A percentile compares a stretch with the other conserved stretches of the same genome.
Evolutionary conservation across 35 echinoderm and acorn worm genomes (phyloP).

Genomic region (Eucidaris tribuloides): DNA sequence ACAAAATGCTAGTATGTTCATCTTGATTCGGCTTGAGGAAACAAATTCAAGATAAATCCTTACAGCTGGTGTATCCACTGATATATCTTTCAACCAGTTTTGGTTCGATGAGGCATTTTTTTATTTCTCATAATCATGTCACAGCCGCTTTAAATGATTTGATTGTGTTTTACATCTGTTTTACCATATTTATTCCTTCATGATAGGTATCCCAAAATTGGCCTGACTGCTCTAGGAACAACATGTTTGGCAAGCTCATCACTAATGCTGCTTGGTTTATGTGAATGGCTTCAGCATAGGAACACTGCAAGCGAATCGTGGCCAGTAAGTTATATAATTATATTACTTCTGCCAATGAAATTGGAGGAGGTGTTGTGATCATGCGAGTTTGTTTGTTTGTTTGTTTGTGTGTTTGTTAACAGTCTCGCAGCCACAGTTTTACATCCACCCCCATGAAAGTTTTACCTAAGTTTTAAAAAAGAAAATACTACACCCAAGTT

Average conservation of each 20-base stretch:
- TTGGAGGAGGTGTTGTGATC: neutral
- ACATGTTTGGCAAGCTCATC: neutral
- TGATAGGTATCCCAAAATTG: no score
- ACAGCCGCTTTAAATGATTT: no score
- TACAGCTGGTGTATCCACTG: no score
- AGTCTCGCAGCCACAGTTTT: neutral
- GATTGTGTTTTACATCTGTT: no score
- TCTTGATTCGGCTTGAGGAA: no score
- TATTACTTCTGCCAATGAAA: neutral
- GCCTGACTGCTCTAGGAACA: neutral
- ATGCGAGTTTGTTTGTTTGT: neutral
- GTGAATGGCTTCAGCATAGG: neutral
- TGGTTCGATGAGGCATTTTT: no score
- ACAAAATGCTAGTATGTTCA: no score
- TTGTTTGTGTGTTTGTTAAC: neutral
- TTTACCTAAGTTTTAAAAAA: neutral
- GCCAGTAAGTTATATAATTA: neutral
- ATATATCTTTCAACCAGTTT: no score
- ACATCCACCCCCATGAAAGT: neutral
- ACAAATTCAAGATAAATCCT: no score
- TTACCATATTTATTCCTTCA: no score
- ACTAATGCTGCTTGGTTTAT: neutral
- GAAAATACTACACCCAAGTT: neutral
- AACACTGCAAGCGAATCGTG: neutral
- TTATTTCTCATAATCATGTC: no score